These are phyloP conservation scores for Trachymyrmex cornetzi DNA, from an alignment of 1,140 invertebrate species.

Conservation along the genomic window DNA sequence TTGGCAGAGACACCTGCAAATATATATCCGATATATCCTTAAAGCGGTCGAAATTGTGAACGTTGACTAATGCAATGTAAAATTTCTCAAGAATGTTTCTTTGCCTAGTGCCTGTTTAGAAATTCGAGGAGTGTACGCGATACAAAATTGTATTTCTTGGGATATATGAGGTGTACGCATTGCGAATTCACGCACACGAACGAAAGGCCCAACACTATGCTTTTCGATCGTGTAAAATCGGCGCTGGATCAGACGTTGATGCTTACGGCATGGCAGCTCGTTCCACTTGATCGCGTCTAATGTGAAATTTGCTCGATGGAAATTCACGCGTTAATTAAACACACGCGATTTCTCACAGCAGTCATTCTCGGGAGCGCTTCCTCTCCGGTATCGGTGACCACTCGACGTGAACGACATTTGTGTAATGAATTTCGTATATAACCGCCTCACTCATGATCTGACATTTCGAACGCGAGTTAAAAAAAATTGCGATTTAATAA, in stretches of 20 bases:
- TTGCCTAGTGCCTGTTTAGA: background rate
- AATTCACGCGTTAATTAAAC: conserved; percentile 55
- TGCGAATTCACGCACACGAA: conserved; percentile 12
- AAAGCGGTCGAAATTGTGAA: background rate
- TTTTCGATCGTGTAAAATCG: conserved; percentile 32
- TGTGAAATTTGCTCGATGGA: conserved; percentile 34
- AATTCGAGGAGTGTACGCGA: background rate
- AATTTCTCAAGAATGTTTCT: background rate
- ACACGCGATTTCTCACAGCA: conserved; percentile 22
- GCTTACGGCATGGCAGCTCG: background rate
- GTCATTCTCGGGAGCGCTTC: conserved; percentile 22
- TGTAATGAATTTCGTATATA: conserved; percentile 48
- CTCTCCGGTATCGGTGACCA: background rate
- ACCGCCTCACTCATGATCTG: conserved; percentile 32
- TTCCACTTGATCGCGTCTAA: conserved; percentile 30
- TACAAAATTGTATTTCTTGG: conserved; percentile 16
- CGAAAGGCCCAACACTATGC: background rate
- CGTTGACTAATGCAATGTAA: background rate
- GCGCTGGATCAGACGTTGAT: conserved; percentile 24
- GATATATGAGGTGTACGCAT: conserved; percentile 14
- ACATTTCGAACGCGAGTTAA: background rate
- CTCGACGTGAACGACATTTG: conserved; percentile 28
- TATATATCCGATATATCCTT: no score
- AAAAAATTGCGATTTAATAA: conserved; percentile 65
- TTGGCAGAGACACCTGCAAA: no score